Base-by-base conservation (phyloP, 1,140 invertebrate species). In the Ephestia elutella region DNA sequence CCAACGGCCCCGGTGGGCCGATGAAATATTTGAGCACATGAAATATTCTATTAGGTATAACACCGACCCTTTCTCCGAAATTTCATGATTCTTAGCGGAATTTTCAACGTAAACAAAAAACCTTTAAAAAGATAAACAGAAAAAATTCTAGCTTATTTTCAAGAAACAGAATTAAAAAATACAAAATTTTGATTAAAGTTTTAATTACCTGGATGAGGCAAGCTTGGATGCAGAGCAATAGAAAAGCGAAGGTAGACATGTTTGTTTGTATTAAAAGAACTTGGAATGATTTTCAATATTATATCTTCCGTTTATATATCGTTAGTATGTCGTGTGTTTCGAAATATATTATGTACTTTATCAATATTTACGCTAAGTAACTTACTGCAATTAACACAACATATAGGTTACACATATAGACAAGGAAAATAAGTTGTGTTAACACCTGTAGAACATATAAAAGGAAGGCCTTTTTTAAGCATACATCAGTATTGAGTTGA, bases 141-240 rank as follows among this genome's bases (percentile, higher is more conserved):
- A 44, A 17, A 44, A 17, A 15, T 44, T 44, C 2, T n/a, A n/a
- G 4, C 10, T 13, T 11, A 35, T 35, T 35, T 35, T 35, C 30
- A 13, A 53, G 20, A 51, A 21, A n/a, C n/a, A n/a, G n/a, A 49
- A 51, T 44, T 11, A 32, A 7, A 3, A 25, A 7, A 25, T 25
- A 25, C 21, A 8, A 25, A 38, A 21, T 48, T 20, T 13, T 56
- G 50, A 20, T 13, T 10, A 15, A 17, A 35, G 7, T 3, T 25
- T 25, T 25, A 25, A 3, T 35, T 55, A 65, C 63, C 63, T 65
- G 63, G 48, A 65, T 13, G 15, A 65, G 49, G 56, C 56, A 65
- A 56, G 59, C 63, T 15, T 65, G 63, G 60, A 65, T 54, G 57
- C 63, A 65, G 21, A 65, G 63, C 28, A 65, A 15, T 15, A 60